Conservation (phyloP, 2,888 invertebrate species). For the Myathropa florea region DNA sequence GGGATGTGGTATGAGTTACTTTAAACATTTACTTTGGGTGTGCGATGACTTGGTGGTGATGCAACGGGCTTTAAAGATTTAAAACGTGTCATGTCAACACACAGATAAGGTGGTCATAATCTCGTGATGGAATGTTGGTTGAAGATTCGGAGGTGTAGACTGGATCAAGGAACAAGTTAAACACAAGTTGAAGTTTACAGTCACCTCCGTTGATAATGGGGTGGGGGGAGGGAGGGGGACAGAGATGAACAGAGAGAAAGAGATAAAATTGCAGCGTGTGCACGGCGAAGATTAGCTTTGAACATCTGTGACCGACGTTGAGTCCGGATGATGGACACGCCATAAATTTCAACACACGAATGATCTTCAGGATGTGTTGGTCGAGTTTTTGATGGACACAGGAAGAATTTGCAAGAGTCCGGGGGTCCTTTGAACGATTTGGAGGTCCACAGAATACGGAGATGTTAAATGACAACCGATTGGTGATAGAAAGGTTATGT, state of each 20-base stretch:
- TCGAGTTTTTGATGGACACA: too few species aligned
- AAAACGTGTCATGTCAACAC: conserved; percentile 26
- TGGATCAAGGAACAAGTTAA: conserved; percentile 1
- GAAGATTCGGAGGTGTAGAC: not conserved
- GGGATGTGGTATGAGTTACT: not conserved
- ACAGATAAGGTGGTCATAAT: conserved; percentile 26
- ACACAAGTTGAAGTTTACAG: not conserved
- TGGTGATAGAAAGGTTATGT: too few species aligned
- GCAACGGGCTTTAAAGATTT: conserved; percentile 55
- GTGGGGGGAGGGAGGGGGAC: not conserved
- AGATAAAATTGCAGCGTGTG: not conserved
- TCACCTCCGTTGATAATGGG: not conserved
- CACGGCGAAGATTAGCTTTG: not conserved
- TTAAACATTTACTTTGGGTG: conserved; percentile 48
- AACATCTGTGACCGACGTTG: too few species aligned
- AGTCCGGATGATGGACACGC: too few species aligned
- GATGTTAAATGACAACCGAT: too few species aligned
- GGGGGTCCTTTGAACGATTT: too few species aligned
- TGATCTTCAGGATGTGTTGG: too few species aligned
- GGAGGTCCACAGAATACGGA: too few species aligned
- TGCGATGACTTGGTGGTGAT: conserved; percentile 25
- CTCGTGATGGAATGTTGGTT: conserved; percentile 33
- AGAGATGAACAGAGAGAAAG: not conserved
- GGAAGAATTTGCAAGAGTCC: too few species aligned
- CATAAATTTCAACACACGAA: too few species aligned